Percentiles rank a stretch among this genome's conserved stretches.
Evolutionary conservation across 2,113 vertebrate genomes (phyloP).

Genomic region (Lepidothrix coronata): DNA sequence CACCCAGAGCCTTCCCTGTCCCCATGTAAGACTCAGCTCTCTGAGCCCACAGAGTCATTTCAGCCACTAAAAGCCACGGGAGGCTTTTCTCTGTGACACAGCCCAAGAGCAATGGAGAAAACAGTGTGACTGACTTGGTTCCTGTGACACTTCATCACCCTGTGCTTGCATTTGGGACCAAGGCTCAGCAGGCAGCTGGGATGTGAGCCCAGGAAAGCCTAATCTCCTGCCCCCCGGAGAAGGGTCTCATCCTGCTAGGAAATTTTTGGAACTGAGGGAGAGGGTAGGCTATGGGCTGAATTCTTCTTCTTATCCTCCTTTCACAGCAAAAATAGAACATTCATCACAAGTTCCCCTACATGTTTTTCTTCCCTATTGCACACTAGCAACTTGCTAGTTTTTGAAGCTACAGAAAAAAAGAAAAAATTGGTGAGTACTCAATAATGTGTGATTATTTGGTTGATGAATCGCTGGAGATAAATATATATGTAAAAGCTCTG

Average conservation of each 20-base stretch:
- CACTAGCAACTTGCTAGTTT: constrained; percentile 23
- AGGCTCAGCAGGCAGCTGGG: not conserved
- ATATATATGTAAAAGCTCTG: constrained; percentile 52
- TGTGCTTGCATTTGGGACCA: accelerated
- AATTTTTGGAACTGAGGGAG: not conserved
- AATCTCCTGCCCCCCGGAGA: not conserved
- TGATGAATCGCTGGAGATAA: constrained; percentile 54
- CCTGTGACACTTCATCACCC: not conserved
- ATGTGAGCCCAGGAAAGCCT: not conserved
- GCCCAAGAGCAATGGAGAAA: not conserved
- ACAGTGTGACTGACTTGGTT: not conserved
- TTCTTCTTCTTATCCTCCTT: not conserved
- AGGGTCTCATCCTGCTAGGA: not conserved
- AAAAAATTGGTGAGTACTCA: constrained; percentile 44
- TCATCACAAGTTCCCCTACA: constrained; percentile 30
- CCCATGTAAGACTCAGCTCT: accelerated
- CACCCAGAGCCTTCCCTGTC: not conserved
- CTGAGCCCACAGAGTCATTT: not conserved
- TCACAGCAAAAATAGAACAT: constrained; percentile 44
- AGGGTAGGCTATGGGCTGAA: not conserved
- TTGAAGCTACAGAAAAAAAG: constrained; percentile 25
- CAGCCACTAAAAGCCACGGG: not conserved
- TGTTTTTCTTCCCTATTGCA: constrained; percentile 38
- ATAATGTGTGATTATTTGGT: constrained; percentile 56
- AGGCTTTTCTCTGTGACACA: not conserved